These are phyloP conservation scores for Anthoscopus minutus DNA, from an alignment of 2,113 vertebrate genomes.

Conservation along the genomic window DNA sequence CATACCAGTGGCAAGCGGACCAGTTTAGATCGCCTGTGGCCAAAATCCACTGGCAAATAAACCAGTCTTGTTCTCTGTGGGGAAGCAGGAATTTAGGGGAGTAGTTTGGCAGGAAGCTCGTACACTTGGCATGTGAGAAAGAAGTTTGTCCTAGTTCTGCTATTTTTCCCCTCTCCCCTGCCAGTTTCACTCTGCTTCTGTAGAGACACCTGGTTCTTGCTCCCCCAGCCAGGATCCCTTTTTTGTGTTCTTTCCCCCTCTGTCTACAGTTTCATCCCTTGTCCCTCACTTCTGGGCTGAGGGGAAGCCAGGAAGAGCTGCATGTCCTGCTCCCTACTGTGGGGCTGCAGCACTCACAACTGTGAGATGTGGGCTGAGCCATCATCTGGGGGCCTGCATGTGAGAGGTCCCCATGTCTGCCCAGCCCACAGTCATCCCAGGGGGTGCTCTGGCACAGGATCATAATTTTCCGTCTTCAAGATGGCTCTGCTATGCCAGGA, in stretches of 20 bases:
- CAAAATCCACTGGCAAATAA: neutral
- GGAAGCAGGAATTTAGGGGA: neutral
- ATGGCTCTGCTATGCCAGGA: neutral
- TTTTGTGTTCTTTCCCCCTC: neutral
- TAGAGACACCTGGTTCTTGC: neutral
- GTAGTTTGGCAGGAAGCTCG: neutral
- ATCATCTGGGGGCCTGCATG: neutral
- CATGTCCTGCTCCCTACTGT: rapidly evolving
- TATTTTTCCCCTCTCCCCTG: neutral
- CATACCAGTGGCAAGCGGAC: rapidly evolving
- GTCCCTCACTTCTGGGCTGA: rapidly evolving
- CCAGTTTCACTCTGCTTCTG: neutral
- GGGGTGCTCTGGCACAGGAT: neutral
- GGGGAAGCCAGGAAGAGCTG: neutral
- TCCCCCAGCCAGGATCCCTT: neutral
- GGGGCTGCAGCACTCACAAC: neutral
- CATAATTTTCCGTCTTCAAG: neutral
- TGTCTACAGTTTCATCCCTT: neutral
- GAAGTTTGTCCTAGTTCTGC: neutral
- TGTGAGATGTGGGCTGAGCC: neutral
- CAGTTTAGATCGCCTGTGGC: rapidly evolving
- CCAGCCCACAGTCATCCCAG: neutral
- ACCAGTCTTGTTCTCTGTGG: neutral
- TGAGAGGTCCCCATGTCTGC: rapidly evolving
- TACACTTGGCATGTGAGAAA: neutral